Evolutionary conservation across 2,888 invertebrate species (phyloP), one percentile per base, ranked within the genome.

Genomic region (Orthosia gracilis): DNA sequence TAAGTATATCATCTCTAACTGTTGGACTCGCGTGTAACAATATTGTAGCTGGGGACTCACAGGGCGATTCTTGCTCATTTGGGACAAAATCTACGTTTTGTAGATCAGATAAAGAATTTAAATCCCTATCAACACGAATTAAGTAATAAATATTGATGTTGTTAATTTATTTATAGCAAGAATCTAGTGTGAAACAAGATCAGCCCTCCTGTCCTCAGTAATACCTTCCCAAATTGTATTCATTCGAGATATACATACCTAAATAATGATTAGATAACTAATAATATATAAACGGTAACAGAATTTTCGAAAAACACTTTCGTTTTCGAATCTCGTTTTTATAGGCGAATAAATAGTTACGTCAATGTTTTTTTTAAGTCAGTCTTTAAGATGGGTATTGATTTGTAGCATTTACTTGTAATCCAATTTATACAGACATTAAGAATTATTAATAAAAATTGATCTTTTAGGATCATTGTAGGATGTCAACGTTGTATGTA

Each of bases 291-390:
- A 89, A 87, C 76, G 84, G 88, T 87, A 88, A 78, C 68, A 84
- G 83, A 86, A 88, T 90, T 90, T 90, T 87, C 85, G 88, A 88
- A 86, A 86, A 80, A 83, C 70, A 78, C 68, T 88, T 90, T 88
- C 84, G 87, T 91, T 92, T 90, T 89, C 84, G 87, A 88, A 88
- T 87, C 80, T 89, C 86, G 88, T 91, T 91, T 90, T 91, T 89
- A 89, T 88, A 86, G 82, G 72, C 78, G 69, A 70, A 84, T 76
- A 71, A 82, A 87, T 82, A 89, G 88, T 87, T 83, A 88, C 76
- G 87, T 87, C 83, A 88, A 84, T 80, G 84, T 82, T 88, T 88
- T 86, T 86, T 80, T 85, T 80, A 83, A 86, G 83, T 86, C 82
- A 83, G 73, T 80, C 59, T 73, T 80, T 82, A 78, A 76, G 78